Evolutionary conservation across 2,888 invertebrate genomes (phyloP), one percentile per base, ranked within the genome.

Genomic region (Zygaena filipendulae): DNA sequence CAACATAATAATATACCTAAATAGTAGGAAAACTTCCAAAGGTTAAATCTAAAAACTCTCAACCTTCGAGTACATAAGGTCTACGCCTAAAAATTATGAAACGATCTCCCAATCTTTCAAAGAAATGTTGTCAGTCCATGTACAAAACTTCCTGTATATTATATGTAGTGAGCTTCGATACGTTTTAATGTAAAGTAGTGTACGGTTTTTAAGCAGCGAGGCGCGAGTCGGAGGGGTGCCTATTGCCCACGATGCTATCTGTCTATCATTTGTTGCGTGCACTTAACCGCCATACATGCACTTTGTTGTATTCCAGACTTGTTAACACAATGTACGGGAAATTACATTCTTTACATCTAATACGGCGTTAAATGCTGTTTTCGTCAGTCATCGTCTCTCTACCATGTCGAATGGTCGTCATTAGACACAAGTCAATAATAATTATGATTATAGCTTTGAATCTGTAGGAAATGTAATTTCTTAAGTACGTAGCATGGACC

Each of bases 251-350:
- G 75, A 77, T 75, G 56, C 55, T 74, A 79, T 77, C 74, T 71
- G 54, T 50, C 54, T 52, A 52, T 60, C 47, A 68, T 71, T n/a
- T 70, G 72, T 74, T 67, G 67, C 69, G 69, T 72, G 75, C 70
- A 77, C 69, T 72, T 75, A 71, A 74, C 62, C 63, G 67, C 63
- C 71, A 68, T 63, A 63, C 43, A 58, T 44, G 42, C 57, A 59
- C 52, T 50, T 54, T 52, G 51, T 60, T 61, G 56, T 54, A 54
- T 58, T 58, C 50, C 57, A 57, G 53, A 58, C 75, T 77, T 77
- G 77, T 77, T 79, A 77, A 74, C 77, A 77, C 72, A 64, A 71
- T 68, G 71, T 75, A 68, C 62, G 70, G 74, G 71, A 75, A 77
- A 77, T 74, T 72, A 75, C 70, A 63, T 72, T 72, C 68, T 69